Evolutionary conservation across 2,797 vertebrate genomes (phyloP).

Genomic region (Dicrostonyx torquatus): DNA sequence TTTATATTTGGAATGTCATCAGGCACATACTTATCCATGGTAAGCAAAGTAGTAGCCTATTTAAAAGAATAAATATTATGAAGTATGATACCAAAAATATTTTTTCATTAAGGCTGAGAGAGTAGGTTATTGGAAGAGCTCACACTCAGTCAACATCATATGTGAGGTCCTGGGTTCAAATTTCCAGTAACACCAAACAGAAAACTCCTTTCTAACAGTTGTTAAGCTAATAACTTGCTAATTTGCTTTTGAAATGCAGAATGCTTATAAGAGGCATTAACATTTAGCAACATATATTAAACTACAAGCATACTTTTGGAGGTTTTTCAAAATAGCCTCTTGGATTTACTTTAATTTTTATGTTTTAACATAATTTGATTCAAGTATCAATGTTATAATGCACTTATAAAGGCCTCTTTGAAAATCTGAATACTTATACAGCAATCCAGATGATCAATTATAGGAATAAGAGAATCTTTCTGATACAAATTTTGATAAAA

Average conservation of each 20-base stretch:
- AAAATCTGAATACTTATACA: neutral
- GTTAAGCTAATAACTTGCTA: neutral
- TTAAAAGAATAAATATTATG: neutral
- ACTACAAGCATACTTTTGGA: neutral
- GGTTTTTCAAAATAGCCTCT: neutral
- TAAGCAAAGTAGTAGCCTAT: conserved; percentile 97
- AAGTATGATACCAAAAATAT: neutral
- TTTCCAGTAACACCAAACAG: neutral
- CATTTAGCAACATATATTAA: neutral
- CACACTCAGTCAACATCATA: neutral
- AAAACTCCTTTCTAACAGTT: neutral
- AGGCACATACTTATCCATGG: conserved; percentile 98
- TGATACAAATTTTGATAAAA: neutral
- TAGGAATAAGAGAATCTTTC: neutral
- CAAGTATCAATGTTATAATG: neutral
- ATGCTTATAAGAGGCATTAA: neutral
- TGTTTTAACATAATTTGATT: neutral
- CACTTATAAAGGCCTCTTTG: neutral
- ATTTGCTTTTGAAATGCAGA: neutral
- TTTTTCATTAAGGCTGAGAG: neutral
- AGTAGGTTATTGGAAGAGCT: neutral
- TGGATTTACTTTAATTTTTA: neutral
- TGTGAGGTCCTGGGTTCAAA: neutral
- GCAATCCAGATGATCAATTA: neutral
- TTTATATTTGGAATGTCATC: conserved; percentile 96